Conservation (phyloP, 2,797 vertebrate genomes). For the Mormyrops boulengeri region DNA sequence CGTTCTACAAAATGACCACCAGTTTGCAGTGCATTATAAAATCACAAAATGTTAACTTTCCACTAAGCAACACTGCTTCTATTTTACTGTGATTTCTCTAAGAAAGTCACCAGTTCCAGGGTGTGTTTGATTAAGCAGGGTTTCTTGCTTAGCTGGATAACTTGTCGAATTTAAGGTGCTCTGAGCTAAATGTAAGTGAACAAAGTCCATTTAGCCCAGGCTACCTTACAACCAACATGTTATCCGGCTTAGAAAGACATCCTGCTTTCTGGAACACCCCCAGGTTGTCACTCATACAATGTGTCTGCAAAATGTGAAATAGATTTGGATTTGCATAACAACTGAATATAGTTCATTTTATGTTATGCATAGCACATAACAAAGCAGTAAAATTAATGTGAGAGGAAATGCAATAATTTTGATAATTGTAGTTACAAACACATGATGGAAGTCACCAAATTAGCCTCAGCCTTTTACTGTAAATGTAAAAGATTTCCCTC, state of each 20-base stretch:
- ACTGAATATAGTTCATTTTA: neutral
- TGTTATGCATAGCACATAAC: neutral
- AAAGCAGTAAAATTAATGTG: neutral
- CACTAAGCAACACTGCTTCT: neutral
- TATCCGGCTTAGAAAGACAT: too few species aligned
- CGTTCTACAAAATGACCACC: neutral
- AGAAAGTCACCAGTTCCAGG: too few species aligned
- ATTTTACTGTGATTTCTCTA: neutral
- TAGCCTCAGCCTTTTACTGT: neutral
- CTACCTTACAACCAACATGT: too few species aligned
- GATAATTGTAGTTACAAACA: neutral
- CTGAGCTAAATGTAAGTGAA: too few species aligned
- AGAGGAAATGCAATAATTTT: neutral
- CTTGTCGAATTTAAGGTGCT: too few species aligned
- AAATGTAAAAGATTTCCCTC: neutral
- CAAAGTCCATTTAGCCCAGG: too few species aligned
- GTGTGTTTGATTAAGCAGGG: too few species aligned
- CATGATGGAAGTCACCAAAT: neutral
- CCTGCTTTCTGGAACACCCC: neutral
- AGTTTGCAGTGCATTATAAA: neutral
- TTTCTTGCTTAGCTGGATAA: too few species aligned
- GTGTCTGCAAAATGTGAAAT: neutral
- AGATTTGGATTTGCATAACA: neutral
- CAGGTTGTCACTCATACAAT: neutral
- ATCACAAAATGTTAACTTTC: neutral